Percentiles rank a stretch among this genome's conserved stretches.
phyloP scores from a whole-genome alignment of 2,113 vertebrate species.

The Daphoenositta chrysoptera region DNA sequence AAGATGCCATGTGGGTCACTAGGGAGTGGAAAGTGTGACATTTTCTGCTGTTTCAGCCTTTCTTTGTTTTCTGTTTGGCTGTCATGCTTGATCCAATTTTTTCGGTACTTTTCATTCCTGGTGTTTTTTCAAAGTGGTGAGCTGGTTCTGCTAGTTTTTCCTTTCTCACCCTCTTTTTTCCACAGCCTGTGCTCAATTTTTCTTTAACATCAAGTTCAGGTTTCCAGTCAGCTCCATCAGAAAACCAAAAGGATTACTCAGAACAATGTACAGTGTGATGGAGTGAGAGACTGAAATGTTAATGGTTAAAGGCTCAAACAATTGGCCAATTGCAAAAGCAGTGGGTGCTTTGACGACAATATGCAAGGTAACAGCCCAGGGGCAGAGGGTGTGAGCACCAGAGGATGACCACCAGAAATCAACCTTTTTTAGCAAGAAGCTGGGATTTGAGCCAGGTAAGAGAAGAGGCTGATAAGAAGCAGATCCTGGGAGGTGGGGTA shows the following conservation, averaged over 20 bases:
- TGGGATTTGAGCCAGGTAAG: not conserved
- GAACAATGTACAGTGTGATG: not conserved
- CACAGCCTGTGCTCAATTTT: not conserved
- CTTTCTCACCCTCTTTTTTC: not conserved
- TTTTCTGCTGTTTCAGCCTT: not conserved
- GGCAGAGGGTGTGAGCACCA: not conserved
- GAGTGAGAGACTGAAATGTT: not conserved
- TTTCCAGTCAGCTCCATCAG: not conserved
- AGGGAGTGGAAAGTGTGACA: not conserved
- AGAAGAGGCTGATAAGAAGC: not conserved
- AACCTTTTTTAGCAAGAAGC: not conserved
- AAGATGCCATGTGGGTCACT: not conserved
- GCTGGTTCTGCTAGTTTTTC: not conserved
- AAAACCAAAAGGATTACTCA: not conserved
- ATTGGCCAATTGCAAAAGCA: not conserved
- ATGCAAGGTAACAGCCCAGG: not conserved
- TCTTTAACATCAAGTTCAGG: not conserved
- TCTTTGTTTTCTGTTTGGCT: not conserved
- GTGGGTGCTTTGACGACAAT: not conserved
- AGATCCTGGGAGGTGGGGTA: not conserved
- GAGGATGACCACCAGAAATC: not conserved
- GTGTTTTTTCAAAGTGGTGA: not conserved
- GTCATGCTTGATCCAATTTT: not conserved
- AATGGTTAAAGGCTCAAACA: not conserved
- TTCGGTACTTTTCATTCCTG: not conserved